phyloP scores from a whole-genome alignment of 92 coral and sea anemone species.

The Parazoanthus swiftii region DNA sequence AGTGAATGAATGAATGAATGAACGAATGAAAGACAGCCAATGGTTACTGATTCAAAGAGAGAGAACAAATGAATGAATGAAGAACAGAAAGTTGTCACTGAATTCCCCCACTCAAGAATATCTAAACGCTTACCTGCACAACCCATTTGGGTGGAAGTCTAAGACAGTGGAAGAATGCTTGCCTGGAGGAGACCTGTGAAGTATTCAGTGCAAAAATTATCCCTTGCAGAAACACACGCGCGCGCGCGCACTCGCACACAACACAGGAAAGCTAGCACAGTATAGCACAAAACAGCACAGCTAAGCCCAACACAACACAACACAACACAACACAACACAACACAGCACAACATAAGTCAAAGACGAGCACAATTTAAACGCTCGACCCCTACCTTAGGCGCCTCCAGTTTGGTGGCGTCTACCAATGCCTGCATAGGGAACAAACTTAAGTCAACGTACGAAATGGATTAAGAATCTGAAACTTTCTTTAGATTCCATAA shows the following conservation, averaged over 20 bases:
- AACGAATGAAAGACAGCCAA: no score
- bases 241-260: neutral
- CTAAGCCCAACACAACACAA: neutral
- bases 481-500: no score
- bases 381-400: slow-evolving; percentile 6
- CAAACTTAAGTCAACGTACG: neutral
- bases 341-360: no score
- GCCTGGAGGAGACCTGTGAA: slow-evolving; percentile 66
- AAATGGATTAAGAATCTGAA: no score
- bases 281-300: neutral
- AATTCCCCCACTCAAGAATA: neutral
- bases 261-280: no score
- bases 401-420: slow-evolving; percentile 15
- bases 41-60: neutral
- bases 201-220: neutral
- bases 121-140: slow-evolving; percentile 62
- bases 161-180: slow-evolving; percentile 75
- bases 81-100: neutral
- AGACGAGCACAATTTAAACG: neutral
- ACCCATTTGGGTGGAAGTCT: slow-evolving; percentile 83
- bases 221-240: neutral
- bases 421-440: slow-evolving; percentile 13
- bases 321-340: neutral
- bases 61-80: neutral
- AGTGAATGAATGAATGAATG: no score